Percentiles rank a stretch among this genome's conserved stretches.
phyloP scores from a whole-genome alignment of 2,888 invertebrate genomes.

The Polyommatus icarus region DNA sequence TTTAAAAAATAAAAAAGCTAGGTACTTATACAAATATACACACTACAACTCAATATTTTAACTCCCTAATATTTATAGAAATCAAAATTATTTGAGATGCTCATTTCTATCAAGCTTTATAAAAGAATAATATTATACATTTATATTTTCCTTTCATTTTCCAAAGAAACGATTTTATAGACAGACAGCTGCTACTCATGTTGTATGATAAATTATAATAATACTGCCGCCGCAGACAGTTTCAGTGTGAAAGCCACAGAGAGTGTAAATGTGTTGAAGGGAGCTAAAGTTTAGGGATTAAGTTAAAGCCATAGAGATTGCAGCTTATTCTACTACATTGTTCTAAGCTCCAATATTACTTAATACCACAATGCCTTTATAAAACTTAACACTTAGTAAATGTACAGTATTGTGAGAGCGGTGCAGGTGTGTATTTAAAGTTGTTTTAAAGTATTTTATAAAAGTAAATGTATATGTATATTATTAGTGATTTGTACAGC shows the following conservation, averaged over 20 bases:
- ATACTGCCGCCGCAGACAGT: not conserved
- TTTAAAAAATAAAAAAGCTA: too few species aligned
- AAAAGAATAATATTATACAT: too few species aligned
- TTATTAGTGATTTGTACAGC: too few species aligned
- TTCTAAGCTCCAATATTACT: conserved; percentile 30
- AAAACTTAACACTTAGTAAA: conserved; percentile 10
- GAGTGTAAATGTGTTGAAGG: conserved; percentile 36
- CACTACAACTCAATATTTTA: too few species aligned
- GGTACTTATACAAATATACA: too few species aligned
- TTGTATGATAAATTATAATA: not conserved
- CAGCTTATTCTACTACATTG: conserved; percentile 30
- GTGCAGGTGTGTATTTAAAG: not conserved
- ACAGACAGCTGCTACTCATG: too few species aligned
- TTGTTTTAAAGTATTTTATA: not conserved
- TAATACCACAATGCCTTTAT: conserved; percentile 17
- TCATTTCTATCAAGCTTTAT: too few species aligned
- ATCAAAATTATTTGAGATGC: too few species aligned
- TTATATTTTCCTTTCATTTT: too few species aligned
- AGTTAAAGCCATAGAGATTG: conserved; percentile 37
- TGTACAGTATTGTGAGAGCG: not conserved
- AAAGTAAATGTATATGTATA: too few species aligned
- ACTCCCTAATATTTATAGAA: too few species aligned
- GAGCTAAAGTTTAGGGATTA: conserved; percentile 36
- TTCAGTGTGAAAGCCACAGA: conserved; percentile 27
- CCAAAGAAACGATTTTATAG: too few species aligned